Evolutionary conservation across 2,888 invertebrate species (phyloP), one percentile per base, ranked within the genome.

Genomic region (Fragum sueziense): DNA sequence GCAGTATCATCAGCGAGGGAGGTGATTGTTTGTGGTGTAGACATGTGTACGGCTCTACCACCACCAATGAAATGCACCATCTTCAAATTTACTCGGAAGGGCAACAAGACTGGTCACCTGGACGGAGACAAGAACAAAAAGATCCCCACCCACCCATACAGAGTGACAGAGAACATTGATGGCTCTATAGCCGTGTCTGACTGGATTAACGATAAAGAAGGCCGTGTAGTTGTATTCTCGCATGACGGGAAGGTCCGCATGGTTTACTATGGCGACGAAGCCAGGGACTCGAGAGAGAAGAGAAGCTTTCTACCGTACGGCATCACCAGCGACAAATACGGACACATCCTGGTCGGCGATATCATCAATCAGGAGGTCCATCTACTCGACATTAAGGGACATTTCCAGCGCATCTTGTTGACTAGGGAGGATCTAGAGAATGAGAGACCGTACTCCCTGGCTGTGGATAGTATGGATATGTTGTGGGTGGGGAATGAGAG

Each of bases 401-500:
- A 84, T 59, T 84, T 84, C 61, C 71, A 80, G n/a, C 62, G 72
- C 4, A 54, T 84, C 17, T 73, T 84, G 22, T 62, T 84, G 25
- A 75, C 81, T 2, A 70, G 52, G 17, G 78, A 68, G 11, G 77
- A 82, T 37, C 51, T 84, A 29, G 73, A 70, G 25, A 77, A 77
- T 11, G 84, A 84, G n/a, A 51, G 81, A 6, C 84, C 84, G 33
- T 84, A 84, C 68, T 84, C 84, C 1, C 27, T 84, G 51, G 84
- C 77, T 47, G 79, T 84, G 27, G 84, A 84, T 57, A 70, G 62
- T 31, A 82, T 82, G 81, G 81, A 75, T 2, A 77, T 77, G 22
- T 68, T 84, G 57, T 84, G 84, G 84, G 81, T 84, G 25, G 84
- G 84, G n/a, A 84, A 84, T 68, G 84, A 84, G 65, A 52, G 84